Base-by-base conservation (phyloP, 2,888 invertebrate genomes). In the Drosophila meridiana region DNA sequence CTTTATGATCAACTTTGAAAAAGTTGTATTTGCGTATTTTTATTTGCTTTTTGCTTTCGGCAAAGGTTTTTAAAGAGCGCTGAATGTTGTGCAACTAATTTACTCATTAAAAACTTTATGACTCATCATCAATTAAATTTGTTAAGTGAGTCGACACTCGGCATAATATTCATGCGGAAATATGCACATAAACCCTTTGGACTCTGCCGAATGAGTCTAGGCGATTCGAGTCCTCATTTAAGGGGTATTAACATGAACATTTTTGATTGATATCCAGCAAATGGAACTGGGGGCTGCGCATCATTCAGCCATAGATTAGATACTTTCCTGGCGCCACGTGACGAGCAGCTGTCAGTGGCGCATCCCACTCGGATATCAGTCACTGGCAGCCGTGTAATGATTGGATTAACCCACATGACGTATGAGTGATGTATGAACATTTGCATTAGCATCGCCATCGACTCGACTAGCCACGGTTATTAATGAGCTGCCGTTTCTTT, bases 401-500 rank as follows among this genome's bases (percentile, higher is more conserved):
- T 85, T 78, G 83, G 80, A 78, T 87, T 85, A 89, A 75, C 78
- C 81, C 75, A 84, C 82, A 61, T 89, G 89, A 87, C 89, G 83
- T 85, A 87, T 87, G 89, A 87, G 87, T 87, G 89, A 87, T 87
- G 77, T 76, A 81, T 83, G 85, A 78, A 79, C 73, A 66, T 69
- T 59, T 85, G 59, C 76, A 69, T 82, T 74, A 63, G 71, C 59
- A 62, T 68, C 62, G 32, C 30, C 42, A n/a, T 20, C n/a, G 40
- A 28, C 40, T 42, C 30, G 61, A 57, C 63, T 47, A n/a, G 50
- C 64, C 57, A 70, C 55, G 76, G 59, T 88, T 88, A 86, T 86
- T 84, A 86, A 88, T 86, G 88, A 83, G 83, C 53, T 73, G 59
- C 55, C 71, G 36, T 68, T 75, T 80, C 76, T 80, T 76, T 75